A percentile compares a stretch with the other conserved stretches of the same genome.
These are phyloP conservation scores for Gobionotothen gibberifrons DNA, from an alignment of 2,797 vertebrate genomes.

Conservation along the genomic window DNA sequence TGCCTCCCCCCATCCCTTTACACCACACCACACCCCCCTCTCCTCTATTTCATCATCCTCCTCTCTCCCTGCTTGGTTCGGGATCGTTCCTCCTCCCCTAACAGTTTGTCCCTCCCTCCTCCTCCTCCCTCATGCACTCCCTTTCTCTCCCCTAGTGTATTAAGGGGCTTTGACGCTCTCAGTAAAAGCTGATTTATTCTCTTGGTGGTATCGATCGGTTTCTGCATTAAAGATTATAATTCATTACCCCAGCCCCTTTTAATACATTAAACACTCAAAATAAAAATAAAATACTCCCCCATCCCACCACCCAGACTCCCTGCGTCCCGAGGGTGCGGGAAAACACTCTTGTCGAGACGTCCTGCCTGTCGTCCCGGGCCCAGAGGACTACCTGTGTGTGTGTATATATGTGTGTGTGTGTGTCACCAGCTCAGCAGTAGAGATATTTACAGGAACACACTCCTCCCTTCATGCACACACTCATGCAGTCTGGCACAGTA, in stretches of 20 bases:
- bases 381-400: slow-evolving; percentile 42
- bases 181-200: slow-evolving; percentile 92
- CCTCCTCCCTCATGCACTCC: slow-evolving; percentile 47
- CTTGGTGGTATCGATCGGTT: slow-evolving; percentile 87
- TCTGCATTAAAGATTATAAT: slow-evolving; percentile 92
- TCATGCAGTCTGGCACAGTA: slow-evolving; percentile 21
- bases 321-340: slow-evolving; percentile 61
- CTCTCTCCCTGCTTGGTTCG: slow-evolving; percentile 42
- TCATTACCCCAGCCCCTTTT: slow-evolving; percentile 88
- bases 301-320: slow-evolving; percentile 58
- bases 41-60: slow-evolving; percentile 62
- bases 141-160: slow-evolving; percentile 85
- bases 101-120: slow-evolving; percentile 52
- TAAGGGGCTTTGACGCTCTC: slow-evolving; percentile 87
- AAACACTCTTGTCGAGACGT: slow-evolving; percentile 74
- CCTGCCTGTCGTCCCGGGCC: slow-evolving; percentile 45
- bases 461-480: slow-evolving; percentile 29
- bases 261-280: slow-evolving; percentile 91
- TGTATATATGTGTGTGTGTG: slow-evolving; percentile 32
- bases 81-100: slow-evolving; percentile 53
- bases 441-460: slow-evolving; percentile 26
- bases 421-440: slow-evolving; percentile 18
- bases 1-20: slow-evolving; percentile 35
- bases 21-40: slow-evolving; percentile 14
- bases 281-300: slow-evolving; percentile 85